Conservation (phyloP, 2,113 vertebrate genomes). For the Glaucomys volans region DNA sequence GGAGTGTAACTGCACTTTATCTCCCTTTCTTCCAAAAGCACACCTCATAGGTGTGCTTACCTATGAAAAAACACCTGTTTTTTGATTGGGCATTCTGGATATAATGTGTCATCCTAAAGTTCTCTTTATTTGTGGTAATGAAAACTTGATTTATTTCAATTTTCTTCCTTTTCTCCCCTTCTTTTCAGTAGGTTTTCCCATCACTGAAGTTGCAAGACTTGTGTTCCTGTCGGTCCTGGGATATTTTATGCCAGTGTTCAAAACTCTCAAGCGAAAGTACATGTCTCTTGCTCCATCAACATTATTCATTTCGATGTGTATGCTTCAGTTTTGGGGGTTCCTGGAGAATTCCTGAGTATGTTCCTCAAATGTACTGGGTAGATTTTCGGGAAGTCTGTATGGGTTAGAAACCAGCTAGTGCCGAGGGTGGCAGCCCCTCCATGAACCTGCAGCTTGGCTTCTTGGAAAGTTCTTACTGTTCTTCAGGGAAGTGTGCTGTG, state of each 20-base stretch:
- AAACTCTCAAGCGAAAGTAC: slow-evolving; percentile 90
- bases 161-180: slow-evolving; percentile 89
- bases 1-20: slow-evolving; percentile 83
- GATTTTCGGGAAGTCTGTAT: slow-evolving; percentile 94
- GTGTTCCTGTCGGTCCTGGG: slow-evolving; percentile 92
- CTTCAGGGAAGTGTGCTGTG: slow-evolving; percentile 92
- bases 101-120: slow-evolving; percentile 95
- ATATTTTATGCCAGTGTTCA: slow-evolving; percentile 92
- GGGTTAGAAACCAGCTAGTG: slow-evolving; percentile 90
- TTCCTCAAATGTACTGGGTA: slow-evolving; percentile 92
- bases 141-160: slow-evolving; percentile 90
- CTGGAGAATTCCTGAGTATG: slow-evolving; percentile 88
- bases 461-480: slow-evolving; percentile 88
- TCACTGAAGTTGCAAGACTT: slow-evolving; percentile 91
- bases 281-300: slow-evolving; percentile 89
- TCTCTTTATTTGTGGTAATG: slow-evolving; percentile 93
- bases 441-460: slow-evolving; percentile 87
- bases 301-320: slow-evolving; percentile 79
- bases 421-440: slow-evolving; percentile 90
- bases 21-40: slow-evolving; percentile 90
- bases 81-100: slow-evolving; percentile 88
- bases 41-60: slow-evolving; percentile 92
- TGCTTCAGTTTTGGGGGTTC: slow-evolving; percentile 91
- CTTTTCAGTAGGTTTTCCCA: slow-evolving; percentile 89
- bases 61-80: slow-evolving; percentile 93